Evolutionary conservation across 2,888 invertebrate genomes (phyloP), one percentile per base, ranked within the genome.

Genomic region (Luperina testacea): DNA sequence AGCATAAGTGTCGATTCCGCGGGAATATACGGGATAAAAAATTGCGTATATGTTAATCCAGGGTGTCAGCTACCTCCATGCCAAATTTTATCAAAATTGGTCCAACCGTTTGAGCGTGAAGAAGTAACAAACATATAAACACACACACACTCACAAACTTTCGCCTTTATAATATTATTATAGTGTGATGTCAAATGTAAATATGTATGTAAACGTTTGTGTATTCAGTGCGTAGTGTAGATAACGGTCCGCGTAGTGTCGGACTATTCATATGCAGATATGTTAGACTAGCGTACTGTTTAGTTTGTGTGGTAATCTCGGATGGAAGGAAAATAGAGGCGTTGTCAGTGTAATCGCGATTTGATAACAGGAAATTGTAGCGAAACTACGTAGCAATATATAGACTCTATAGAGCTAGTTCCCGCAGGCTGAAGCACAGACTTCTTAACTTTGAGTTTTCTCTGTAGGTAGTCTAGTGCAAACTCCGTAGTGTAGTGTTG

Each of bases 231-330:
- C 71, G 75, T 82, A 82, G 77, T 53, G 53, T 57, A 65, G 75
- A n/a, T 32, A 51, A 27, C 32, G n/a, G 42, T 48, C 65, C 27
- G 57, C 53, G 69, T 80, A 84, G 78, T 74, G 63, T 64, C 20
- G 64, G 57, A 64, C 72, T 57, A 84, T 87, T 87, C 71, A 74
- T 76, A 85, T 85, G 87, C 77, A 85, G 85, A 85, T 85, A 63
- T 64, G 7, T 27, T 38, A 64, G 51, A 71, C 20, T 61, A 11
- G 73, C 69, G 27, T 73, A 79, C 53, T 84, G 82, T 82, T 82
- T 84, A 71, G 73, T 82, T 84, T 79, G 65, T 57, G 45, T 65
- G n/a, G 67, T 84, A 80, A 80, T 84, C 84, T 84, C 74, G 15
- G 38, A 71, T 84, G 63, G 48, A 73, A 82, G 57, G 74, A 61